Base-by-base conservation (phyloP, 2,888 invertebrate species). In the Drosophila kanekoi region DNA sequence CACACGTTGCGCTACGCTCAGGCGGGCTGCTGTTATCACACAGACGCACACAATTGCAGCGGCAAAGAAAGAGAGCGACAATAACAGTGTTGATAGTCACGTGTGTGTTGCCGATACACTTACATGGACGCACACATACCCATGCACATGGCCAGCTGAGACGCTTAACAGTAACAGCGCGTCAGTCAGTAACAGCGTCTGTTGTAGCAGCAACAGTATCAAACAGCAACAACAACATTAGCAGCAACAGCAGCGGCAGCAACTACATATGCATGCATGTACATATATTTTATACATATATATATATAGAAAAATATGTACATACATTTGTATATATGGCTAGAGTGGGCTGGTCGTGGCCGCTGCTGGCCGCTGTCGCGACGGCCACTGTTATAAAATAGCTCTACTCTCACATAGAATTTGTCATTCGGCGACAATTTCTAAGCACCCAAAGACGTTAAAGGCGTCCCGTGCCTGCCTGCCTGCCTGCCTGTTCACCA, bases 381-480 rank as follows among this genome's bases (percentile, higher is more conserved):
- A 40, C 61, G 58, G 58, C 68, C 76, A 68, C 68, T 76, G 67
- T 84, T 89, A 89, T 88, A 89, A 89, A 88, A 86, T 79, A 79
- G 80, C 73, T 72, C 67, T 66, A 77, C 81, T 73, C 72, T 70
- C 73, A 63, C 72, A 72, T 65, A 64, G 58, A 76, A 75, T 74
- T 82, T 82, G 85, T 83, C 82, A 90, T 89, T 90, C 87, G 76
- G 70, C 79, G 72, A 79, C 78, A 81, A 84, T 82, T 79, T 81
- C 83, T 74, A 87, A 82, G 58, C 76, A 80, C 71, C 64, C 68
- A 78, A 83, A 81, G 80, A 85, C 84, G 74, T 81, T 64, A 64
- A 73, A 77, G 73, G 54, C 79, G 65, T 58, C 67, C 68, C 43
- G 67, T 65, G 77, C 62, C 74, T 48, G 62, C 52, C 68, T 18